phyloP scores from a whole-genome alignment of 2,888 invertebrate genomes.

The Diachrysia chrysitis region DNA sequence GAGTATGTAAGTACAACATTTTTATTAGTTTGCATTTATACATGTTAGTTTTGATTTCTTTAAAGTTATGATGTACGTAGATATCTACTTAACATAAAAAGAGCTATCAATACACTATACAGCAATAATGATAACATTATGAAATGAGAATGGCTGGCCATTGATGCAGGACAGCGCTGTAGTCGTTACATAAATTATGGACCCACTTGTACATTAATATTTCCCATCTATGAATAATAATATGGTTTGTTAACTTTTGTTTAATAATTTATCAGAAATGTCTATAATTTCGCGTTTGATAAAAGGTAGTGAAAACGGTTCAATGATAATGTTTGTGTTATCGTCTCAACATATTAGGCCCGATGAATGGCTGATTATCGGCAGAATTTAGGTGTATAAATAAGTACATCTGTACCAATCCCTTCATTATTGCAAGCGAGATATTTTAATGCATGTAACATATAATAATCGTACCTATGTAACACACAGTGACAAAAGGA shows the following conservation, averaged over 20 bases:
- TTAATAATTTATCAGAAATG: constrained; percentile 36
- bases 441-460: background rate
- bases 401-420: background rate
- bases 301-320: background rate
- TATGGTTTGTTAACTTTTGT: constrained; percentile 24
- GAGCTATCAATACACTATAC: constrained; percentile 1
- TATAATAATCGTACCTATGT: background rate
- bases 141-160: constrained; percentile 3
- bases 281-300: background rate
- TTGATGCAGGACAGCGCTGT: constrained; percentile 12
- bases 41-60: no score
- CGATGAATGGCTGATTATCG: background rate
- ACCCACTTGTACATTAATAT: constrained; percentile 31
- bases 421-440: background rate
- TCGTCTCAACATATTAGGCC: background rate
- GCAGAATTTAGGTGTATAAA: background rate
- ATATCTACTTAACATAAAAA: background rate
- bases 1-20: no score
- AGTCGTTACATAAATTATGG: constrained; percentile 24
- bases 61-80: background rate
- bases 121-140: background rate
- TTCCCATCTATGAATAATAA: constrained; percentile 33
- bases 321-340: background rate
- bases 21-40: no score
- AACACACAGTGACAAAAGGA: background rate